phyloP scores from a whole-genome alignment of 2,113 vertebrate genomes.

The Nerophis lumbriciformis region DNA sequence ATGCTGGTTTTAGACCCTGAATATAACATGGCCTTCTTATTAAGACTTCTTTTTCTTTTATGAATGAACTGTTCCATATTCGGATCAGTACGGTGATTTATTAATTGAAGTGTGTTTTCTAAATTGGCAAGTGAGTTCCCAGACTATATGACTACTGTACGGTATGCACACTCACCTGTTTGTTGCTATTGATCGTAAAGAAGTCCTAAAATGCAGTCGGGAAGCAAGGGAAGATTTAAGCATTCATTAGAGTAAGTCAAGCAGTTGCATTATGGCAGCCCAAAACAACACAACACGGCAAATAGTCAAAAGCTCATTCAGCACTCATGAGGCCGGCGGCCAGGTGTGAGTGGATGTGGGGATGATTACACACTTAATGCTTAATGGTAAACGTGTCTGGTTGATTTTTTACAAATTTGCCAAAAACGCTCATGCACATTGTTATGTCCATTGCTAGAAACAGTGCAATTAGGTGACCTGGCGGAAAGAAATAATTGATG shows the following conservation, averaged over 20 bases:
- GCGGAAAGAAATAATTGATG: slow-evolving; percentile 12
- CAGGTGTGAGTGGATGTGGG: slow-evolving; percentile 20
- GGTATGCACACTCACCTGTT: slow-evolving; percentile 86
- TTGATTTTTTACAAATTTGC: too few species aligned
- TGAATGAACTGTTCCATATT: too few species aligned
- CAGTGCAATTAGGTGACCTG: too few species aligned
- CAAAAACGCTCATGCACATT: too few species aligned
- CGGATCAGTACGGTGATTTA: too few species aligned
- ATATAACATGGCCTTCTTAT: too few species aligned
- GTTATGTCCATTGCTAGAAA: too few species aligned
- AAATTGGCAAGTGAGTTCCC: background rate
- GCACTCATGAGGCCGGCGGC: slow-evolving; percentile 40
- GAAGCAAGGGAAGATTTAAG: slow-evolving; percentile 91
- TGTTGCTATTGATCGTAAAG: slow-evolving; percentile 95
- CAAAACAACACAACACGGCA: slow-evolving; percentile 49
- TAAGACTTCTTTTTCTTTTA: too few species aligned
- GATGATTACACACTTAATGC: slow-evolving; percentile 16
- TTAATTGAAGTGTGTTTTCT: background rate
- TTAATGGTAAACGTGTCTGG: background rate
- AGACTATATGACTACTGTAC: slow-evolving; percentile 12
- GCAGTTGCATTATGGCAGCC: slow-evolving; percentile 83
- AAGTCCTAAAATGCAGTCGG: slow-evolving; percentile 96
- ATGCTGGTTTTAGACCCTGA: too few species aligned
- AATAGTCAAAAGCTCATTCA: slow-evolving; percentile 45
- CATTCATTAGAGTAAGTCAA: slow-evolving; percentile 78